These are phyloP conservation scores for Ischnus inquisitorius DNA, from an alignment of 2,888 invertebrate species.

Conservation along the genomic window DNA sequence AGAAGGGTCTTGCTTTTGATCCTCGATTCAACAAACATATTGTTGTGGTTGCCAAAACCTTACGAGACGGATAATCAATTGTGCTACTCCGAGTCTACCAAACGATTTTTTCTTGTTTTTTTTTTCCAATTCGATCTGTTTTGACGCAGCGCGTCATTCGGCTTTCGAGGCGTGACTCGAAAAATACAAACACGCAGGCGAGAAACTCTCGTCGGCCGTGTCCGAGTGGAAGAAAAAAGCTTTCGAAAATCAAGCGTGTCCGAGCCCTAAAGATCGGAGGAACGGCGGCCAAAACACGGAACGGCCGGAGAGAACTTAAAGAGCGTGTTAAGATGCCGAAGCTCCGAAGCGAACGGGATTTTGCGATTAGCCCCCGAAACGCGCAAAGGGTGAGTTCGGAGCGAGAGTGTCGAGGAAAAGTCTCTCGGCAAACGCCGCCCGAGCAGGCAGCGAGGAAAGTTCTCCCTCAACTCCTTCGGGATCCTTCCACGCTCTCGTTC, in stretches of 20 bases:
- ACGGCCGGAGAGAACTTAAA: conserved; percentile 67
- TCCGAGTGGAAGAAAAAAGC: conserved; percentile 37
- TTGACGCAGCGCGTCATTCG: conserved; percentile 73
- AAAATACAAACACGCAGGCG: conserved; percentile 61
- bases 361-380: conserved; percentile 75
- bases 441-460: neutral
- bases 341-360: conserved; percentile 77
- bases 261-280: conserved; percentile 36
- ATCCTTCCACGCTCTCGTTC: conserved; percentile 21
- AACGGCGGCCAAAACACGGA: conserved; percentile 45
- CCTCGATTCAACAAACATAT: neutral
- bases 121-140: conserved; percentile 68
- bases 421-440: neutral
- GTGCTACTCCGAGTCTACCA: neutral
- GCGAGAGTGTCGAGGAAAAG: conserved; percentile 15
- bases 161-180: conserved; percentile 73
- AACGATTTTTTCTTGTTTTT: neutral
- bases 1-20: neutral
- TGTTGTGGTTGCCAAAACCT: neutral
- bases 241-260: conserved; percentile 53
- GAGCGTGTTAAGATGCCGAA: conserved; percentile 65
- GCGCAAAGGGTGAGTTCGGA: conserved; percentile 47
- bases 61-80: neutral
- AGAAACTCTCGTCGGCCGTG: conserved; percentile 35
- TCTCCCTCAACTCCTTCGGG: conserved; percentile 53